These are phyloP conservation scores for Poecilia wingei DNA, from an alignment of 2,797 vertebrate species.

Conservation along the genomic window DNA sequence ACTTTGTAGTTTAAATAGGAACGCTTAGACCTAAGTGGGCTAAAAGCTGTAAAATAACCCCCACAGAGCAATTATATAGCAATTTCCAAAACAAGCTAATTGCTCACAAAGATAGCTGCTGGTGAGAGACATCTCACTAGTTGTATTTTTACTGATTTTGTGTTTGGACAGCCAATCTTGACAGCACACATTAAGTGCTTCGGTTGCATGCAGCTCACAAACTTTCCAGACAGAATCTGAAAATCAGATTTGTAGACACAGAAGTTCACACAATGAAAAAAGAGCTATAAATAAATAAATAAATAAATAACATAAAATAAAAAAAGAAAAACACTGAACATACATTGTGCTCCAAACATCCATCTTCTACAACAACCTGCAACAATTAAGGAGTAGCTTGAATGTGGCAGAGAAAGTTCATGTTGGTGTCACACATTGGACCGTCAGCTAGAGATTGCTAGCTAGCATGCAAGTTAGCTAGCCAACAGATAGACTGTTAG, in stretches of 20 bases:
- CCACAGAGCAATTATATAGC: slow-evolving; percentile 1
- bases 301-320: background rate
- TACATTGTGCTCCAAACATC: slow-evolving; percentile 6
- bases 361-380: slow-evolving; percentile 22
- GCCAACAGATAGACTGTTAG: slow-evolving; percentile 12
- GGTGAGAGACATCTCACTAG: slow-evolving; percentile 11
- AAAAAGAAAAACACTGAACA: slow-evolving; percentile 24
- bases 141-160: background rate
- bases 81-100: background rate
- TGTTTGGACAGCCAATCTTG: slow-evolving; percentile 14
- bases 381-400: slow-evolving; percentile 13
- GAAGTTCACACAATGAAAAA: slow-evolving; percentile 12
- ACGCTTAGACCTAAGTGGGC: slow-evolving; percentile 9
- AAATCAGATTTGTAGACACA: slow-evolving; percentile 31
- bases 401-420: slow-evolving; percentile 10
- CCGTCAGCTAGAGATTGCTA: slow-evolving; percentile 10
- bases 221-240: slow-evolving; percentile 36
- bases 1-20: slow-evolving; percentile 50
- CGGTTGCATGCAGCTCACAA: slow-evolving; percentile 48
- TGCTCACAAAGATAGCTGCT: slow-evolving; percentile 14
- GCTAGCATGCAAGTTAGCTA: slow-evolving; percentile 6
- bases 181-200: slow-evolving; percentile 27
- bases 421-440: slow-evolving; percentile 33
- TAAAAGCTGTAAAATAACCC: slow-evolving; percentile 13
- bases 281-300: background rate